Evolutionary conservation across 2,797 vertebrate species (phyloP), one percentile per base, ranked within the genome.

Genomic region (Dromococcyx pavoninus): DNA sequence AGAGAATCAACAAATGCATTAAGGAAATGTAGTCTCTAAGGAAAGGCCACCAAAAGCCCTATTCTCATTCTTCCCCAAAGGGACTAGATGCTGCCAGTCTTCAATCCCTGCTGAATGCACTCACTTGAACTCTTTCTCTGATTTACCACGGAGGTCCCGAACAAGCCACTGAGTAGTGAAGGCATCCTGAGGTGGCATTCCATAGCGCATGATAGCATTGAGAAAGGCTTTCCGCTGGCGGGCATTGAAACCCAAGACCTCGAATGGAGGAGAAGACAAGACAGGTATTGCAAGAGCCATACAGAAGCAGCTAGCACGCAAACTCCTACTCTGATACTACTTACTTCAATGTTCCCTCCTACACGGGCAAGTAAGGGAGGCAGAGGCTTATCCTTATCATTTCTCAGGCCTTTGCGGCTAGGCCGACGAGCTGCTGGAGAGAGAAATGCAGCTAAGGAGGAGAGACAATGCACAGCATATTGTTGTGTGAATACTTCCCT

Each of bases 151-250:
- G 53, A 99, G 98, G 95, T 99, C 99, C 72, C 99, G 97, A 95
- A 99, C 99, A 73, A 99, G 98, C 99, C 99, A 99, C 95, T 99
- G 99, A 72, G 99, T 99, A 90, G 99, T 99, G 91, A 99, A 99
- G 66, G 99, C 99, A 96, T 99, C 99, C 97, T 99, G 99, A 56
- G 99, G 99, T 27, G 99, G 99, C 99, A 99, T 99, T 90, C 99
- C 99, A 73, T 99, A 99, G 91, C 99, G 99, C 99, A 99, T 99
- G 95, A 99, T 99, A 37, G 99, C 99, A 82, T 99, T 99, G 93
- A 99, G 98, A 98, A 99, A 99, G 54, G 99, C 99, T 97, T 99
- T 99, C 96, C 99, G 98, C 97, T 99, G 99, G 24, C 99, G 98
- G 41, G 99, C 99, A 15, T 99, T 99, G 97, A 99, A 99, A 89